A percentile compares a stretch with the other conserved stretches of the same genome.
These are phyloP conservation scores for Astyanax mexicanus DNA, from an alignment of 2,797 vertebrate genomes.

Conservation along the genomic window DNA sequence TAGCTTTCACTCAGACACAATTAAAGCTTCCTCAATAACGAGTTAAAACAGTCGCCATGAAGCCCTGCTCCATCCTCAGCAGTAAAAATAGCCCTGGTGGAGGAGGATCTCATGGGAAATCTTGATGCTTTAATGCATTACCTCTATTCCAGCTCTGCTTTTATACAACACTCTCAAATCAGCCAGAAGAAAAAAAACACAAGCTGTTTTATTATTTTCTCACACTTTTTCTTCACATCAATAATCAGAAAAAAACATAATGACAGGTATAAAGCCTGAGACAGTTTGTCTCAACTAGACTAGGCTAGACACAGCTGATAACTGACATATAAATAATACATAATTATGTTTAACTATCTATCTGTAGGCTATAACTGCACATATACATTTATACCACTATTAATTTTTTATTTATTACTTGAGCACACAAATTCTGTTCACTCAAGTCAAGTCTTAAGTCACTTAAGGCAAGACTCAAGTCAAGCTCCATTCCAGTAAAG, in stretches of 20 bases:
- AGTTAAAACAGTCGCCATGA: conserved; percentile 26
- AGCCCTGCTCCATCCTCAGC: conserved; percentile 36
- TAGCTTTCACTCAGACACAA: conserved; percentile 15
- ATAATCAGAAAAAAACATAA: background rate
- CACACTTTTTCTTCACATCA: conserved; percentile 16
- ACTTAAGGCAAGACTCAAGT: too few species aligned
- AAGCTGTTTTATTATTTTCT: conserved; percentile 25
- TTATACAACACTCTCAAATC: conserved; percentile 24
- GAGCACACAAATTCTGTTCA: too few species aligned
- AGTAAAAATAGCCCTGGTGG: conserved; percentile 51
- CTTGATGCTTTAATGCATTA: conserved; percentile 59
- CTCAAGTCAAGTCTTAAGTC: too few species aligned
- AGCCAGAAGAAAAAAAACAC: conserved; percentile 8
- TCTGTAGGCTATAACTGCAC: too few species aligned
- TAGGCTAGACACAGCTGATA: background rate
- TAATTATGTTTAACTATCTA: background rate
- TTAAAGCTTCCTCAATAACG: conserved; percentile 22
- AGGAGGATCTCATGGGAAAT: conserved; percentile 58
- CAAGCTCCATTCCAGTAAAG: too few species aligned
- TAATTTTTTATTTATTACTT: too few species aligned
- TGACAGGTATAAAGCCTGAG: background rate
- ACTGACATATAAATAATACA: background rate
- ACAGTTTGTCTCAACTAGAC: background rate
- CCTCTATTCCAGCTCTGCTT: conserved; percentile 47
- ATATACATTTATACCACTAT: too few species aligned